These are phyloP conservation scores for Phalacrocorax aristotelis DNA, from an alignment of 2,113 vertebrate species.

Conservation along the genomic window DNA sequence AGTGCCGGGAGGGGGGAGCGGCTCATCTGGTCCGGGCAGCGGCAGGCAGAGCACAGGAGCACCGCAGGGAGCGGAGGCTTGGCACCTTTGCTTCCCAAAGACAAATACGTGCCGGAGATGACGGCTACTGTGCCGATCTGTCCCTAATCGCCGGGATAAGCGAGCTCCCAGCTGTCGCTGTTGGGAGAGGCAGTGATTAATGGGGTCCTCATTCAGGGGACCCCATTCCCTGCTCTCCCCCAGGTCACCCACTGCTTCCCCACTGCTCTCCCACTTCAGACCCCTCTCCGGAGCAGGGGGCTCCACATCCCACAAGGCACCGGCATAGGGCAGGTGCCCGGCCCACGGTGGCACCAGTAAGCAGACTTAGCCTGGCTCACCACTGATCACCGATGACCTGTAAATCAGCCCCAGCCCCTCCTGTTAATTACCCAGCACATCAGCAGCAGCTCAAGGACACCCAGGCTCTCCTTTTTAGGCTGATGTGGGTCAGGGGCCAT, in stretches of 20 bases:
- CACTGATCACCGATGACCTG: background rate
- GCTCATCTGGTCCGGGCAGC: background rate
- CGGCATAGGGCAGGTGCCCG: background rate
- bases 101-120: background rate
- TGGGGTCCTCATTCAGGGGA: background rate
- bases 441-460: background rate
- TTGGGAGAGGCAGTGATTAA: background rate
- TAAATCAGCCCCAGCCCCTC: background rate
- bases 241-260: background rate
- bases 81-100: background rate
- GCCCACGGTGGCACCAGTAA: background rate
- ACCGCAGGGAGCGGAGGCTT: background rate
- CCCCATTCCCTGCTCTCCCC: background rate
- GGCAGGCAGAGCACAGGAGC: background rate
- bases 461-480: background rate
- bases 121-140: background rate
- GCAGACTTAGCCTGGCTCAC: background rate
- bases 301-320: background rate
- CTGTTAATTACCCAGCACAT: background rate
- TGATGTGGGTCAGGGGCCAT: rapidly evolving
- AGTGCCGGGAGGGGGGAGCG: background rate
- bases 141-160: background rate
- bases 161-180: background rate
- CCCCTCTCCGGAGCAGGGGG: too few species aligned
- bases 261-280: background rate